These are phyloP conservation scores for Diadromus collaris DNA, from an alignment of 2,888 invertebrate genomes.

Conservation along the genomic window DNA sequence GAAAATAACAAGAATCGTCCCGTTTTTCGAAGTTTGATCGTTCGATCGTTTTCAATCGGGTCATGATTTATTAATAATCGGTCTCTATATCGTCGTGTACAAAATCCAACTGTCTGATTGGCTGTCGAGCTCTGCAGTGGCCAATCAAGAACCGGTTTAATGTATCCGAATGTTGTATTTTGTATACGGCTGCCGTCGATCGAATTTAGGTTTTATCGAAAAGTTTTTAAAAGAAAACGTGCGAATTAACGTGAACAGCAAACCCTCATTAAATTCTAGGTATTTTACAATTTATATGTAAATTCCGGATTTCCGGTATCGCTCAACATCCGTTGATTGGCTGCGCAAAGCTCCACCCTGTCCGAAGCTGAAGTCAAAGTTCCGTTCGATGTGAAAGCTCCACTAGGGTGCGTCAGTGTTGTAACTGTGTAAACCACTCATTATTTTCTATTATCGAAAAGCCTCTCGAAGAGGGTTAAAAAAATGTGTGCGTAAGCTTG, in stretches of 20 bases:
- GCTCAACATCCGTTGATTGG: slow-evolving; percentile 1
- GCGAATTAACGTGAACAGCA: too few species aligned
- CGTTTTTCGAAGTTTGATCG: neutral
- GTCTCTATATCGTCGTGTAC: neutral
- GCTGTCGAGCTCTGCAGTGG: neutral
- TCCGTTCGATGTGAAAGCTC: slow-evolving; percentile 3
- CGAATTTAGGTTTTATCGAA: neutral
- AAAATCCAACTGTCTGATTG: neutral
- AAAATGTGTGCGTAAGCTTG: slow-evolving; percentile 2
- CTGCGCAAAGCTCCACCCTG: neutral
- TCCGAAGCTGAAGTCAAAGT: neutral
- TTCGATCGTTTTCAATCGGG: neutral
- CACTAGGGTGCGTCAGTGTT: neutral
- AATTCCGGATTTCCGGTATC: neutral
- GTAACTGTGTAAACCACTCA: neutral
- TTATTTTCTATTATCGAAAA: neutral
- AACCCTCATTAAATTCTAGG: too few species aligned
- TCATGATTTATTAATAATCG: slow-evolving; percentile 5
- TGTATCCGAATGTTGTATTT: neutral
- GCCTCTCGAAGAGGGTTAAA: neutral
- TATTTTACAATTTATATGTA: too few species aligned
- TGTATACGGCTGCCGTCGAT: neutral
- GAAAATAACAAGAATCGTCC: neutral
- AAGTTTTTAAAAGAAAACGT: neutral
- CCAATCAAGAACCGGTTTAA: neutral